A percentile compares a stretch with the other conserved stretches of the same genome.
These are phyloP conservation scores for Pseudochaenichthys georgianus DNA, from an alignment of 2,797 vertebrate species.

Conservation along the genomic window DNA sequence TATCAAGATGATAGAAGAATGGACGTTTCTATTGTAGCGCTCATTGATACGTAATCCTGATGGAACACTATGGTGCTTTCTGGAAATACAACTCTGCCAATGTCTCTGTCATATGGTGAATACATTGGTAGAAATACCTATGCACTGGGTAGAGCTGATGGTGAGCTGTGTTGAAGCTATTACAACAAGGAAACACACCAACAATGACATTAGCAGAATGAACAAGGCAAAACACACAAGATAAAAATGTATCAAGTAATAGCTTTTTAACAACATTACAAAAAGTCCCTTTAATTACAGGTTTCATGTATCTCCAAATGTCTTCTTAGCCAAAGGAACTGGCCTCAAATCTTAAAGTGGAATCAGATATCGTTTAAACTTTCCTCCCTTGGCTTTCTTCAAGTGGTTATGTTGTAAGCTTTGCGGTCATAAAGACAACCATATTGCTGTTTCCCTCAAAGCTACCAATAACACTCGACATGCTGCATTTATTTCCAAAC, in stretches of 20 bases:
- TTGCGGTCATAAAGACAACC: too few species aligned
- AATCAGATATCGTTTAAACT: too few species aligned
- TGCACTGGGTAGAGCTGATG: background rate
- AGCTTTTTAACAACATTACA: background rate
- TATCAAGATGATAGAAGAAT: constrained; percentile 28
- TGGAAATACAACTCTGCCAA: constrained; percentile 1
- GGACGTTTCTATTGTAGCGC: background rate
- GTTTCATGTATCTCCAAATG: background rate
- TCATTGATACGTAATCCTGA: constrained; percentile 1
- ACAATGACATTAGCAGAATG: background rate
- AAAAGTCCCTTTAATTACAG: background rate
- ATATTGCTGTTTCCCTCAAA: too few species aligned
- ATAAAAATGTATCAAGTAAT: background rate
- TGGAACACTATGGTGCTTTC: background rate
- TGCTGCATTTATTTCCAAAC: too few species aligned
- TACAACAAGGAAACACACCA: background rate
- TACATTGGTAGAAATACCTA: background rate
- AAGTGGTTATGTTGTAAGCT: too few species aligned
- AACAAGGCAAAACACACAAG: background rate
- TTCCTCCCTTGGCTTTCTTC: too few species aligned
- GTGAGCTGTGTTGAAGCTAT: background rate
- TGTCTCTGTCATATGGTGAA: background rate
- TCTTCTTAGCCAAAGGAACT: too few species aligned
- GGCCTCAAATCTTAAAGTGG: too few species aligned
- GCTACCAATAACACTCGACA: too few species aligned